Percentiles rank a stretch among this genome's conserved stretches.
These are phyloP conservation scores for Rhynchotus rufescens DNA, from an alignment of 2,797 vertebrate species.

Conservation along the genomic window DNA sequence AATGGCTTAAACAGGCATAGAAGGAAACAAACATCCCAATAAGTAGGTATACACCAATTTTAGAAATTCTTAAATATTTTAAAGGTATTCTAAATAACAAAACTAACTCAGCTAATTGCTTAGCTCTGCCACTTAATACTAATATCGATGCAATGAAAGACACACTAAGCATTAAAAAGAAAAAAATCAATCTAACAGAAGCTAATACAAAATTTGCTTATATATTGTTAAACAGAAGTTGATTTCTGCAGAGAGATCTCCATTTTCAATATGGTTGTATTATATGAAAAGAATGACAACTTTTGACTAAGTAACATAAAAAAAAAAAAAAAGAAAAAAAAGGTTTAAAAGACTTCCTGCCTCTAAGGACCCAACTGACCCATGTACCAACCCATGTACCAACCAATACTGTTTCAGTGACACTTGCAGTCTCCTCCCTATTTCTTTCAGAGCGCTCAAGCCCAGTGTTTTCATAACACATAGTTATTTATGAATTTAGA, in stretches of 20 bases:
- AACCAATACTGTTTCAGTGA: not conserved
- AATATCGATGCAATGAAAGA: not conserved
- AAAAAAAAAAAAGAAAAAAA: too few relatives aligned
- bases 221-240: too few relatives aligned
- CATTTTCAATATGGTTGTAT: not conserved
- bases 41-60: not conserved
- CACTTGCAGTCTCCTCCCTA: fast-evolving
- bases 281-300: not conserved
- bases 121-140: not conserved
- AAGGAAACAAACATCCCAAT: not conserved
- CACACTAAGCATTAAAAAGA: not conserved
- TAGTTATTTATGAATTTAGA: fast-evolving
- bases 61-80: too few relatives aligned
- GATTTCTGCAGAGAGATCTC: not conserved
- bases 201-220: too few relatives aligned
- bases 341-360: not conserved
- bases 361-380: fast-evolving
- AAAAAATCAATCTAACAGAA: not conserved
- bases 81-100: not conserved
- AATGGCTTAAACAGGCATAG: not conserved
- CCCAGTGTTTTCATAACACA: not conserved
- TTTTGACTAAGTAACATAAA: not conserved
- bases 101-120: not conserved
- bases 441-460: not conserved
- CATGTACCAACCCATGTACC: fast-evolving